A percentile compares a stretch with the other conserved stretches of the same genome.
These are phyloP conservation scores for Brienomyrus longianalis DNA, from an alignment of 2,113 vertebrate genomes.

Conservation along the genomic window DNA sequence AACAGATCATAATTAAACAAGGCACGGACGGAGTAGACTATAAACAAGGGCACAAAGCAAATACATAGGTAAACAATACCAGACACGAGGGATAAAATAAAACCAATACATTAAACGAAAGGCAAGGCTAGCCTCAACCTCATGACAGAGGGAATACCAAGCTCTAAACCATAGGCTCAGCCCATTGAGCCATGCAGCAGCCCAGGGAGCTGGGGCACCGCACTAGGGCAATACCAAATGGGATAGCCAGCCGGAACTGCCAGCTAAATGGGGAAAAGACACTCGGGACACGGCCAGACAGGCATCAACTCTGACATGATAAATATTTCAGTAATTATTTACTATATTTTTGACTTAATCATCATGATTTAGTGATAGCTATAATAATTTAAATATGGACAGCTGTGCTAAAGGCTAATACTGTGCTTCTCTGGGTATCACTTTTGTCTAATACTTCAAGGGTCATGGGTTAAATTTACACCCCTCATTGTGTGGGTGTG, in stretches of 20 bases:
- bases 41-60: background rate
- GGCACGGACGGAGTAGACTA: background rate
- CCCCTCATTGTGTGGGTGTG: background rate
- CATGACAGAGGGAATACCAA: background rate
- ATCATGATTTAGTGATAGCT: background rate
- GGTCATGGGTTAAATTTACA: background rate
- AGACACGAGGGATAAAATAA: background rate
- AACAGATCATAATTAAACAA: background rate
- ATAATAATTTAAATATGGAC: background rate
- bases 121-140: background rate
- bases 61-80: background rate
- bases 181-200: too few species aligned
- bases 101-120: background rate
- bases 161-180: background rate
- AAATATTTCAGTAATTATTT: background rate
- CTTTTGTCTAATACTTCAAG: background rate
- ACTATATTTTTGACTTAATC: background rate
- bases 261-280: background rate
- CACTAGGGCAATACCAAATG: too few species aligned
- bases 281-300: background rate
- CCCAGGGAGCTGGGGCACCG: too few species aligned
- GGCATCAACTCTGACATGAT: background rate
- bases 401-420: background rate
- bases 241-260: background rate
- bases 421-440: background rate